Base-by-base conservation (phyloP, 1,140 invertebrate species). In the Spodoptera frugiperda region DNA sequence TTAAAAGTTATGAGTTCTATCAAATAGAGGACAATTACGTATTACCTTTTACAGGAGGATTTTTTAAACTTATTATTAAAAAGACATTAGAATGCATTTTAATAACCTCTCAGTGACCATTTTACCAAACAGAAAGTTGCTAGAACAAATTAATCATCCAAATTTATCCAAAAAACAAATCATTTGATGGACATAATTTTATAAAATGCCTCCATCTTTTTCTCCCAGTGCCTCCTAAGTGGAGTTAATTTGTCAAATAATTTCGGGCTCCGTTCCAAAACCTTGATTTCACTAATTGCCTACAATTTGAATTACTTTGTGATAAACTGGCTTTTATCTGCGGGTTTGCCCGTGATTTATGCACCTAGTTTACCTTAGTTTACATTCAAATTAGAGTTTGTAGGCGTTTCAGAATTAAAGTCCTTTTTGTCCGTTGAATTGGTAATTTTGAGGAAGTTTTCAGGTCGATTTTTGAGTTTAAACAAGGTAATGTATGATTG, bases 231-330 rank as follows among this genome's bases (percentile, higher is more conserved):
- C 51, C 15, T 21, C 12, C 33, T 2, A 9, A 25, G 53, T 53
- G 11, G 48, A 30, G 65, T 53, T 68, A 68, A 68, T 68, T 68
- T 68, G 48, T 68, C 65, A 53, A 53, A 30, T 68, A 30, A 68
- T 68, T 68, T 49, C 9, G 17, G n/a, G 19, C 44, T 65, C 21
- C 33, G 44, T 48, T 17, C 14, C 48, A 5, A 53, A 30, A 30
- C 15, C 59, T 14, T 12, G 48, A 14, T 30, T 8, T 49, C 1
- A 49, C 48, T 68, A 68, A 68, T 51, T 68, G 44, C n/a, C 46
- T 49, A 25, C 25, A 17, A 15, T 49, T 53, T 33, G 14, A 9
- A 30, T 53, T 68, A 30, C n/a, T 51, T 68, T 30, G 14, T 51
- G 21, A 68, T 30, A 33, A 51, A 51, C 17, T 49, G 39, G 11